phyloP scores from a whole-genome alignment of 1,140 invertebrate genomes.

The Zaprionus tsacasi region DNA sequence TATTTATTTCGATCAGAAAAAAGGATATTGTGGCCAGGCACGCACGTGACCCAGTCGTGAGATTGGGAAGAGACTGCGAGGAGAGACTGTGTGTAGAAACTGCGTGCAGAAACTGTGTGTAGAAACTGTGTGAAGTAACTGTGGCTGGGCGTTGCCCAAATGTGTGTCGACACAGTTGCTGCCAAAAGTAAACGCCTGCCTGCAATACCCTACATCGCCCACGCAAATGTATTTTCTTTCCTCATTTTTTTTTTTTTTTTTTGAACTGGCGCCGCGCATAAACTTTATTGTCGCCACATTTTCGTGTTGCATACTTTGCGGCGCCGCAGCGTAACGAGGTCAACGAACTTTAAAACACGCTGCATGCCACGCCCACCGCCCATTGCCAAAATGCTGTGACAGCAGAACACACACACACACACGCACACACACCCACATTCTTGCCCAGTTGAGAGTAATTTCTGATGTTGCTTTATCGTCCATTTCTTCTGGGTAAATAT shows the following conservation, averaged over 20 bases:
- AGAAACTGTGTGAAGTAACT: too few relatives aligned
- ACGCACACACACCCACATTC: conserved; percentile 29
- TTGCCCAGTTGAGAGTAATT: conserved; percentile 28
- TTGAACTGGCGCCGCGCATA: conserved; percentile 63
- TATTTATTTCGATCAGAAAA: background rate
- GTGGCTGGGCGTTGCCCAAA: conserved; percentile 37
- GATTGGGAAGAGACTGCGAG: conserved; percentile 3
- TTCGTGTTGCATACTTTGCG: conserved; percentile 70
- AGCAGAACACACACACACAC: conserved; percentile 22
- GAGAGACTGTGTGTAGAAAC: too few relatives aligned
- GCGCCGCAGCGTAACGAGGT: conserved; percentile 57
- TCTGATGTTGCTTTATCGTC: conserved; percentile 36
- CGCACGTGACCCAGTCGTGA: conserved; percentile 52
- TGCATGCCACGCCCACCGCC: conserved; percentile 33
- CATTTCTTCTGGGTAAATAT: conserved; percentile 61
- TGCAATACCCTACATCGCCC: conserved; percentile 12
- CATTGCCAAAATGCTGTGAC: conserved; percentile 10
- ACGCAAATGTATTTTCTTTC: conserved; percentile 18
- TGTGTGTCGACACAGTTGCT: conserved; percentile 38
- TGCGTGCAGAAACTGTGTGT: too few relatives aligned
- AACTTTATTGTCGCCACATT: conserved; percentile 81
- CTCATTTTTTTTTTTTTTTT: conserved; percentile 19
- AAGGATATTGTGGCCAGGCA: conserved; percentile 66
- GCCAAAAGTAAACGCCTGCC: conserved; percentile 31
- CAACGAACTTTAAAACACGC: conserved; percentile 76